Evolutionary conservation across 2,888 invertebrate species (phyloP).

Genomic region (Harpagoxenus sublaevis): DNA sequence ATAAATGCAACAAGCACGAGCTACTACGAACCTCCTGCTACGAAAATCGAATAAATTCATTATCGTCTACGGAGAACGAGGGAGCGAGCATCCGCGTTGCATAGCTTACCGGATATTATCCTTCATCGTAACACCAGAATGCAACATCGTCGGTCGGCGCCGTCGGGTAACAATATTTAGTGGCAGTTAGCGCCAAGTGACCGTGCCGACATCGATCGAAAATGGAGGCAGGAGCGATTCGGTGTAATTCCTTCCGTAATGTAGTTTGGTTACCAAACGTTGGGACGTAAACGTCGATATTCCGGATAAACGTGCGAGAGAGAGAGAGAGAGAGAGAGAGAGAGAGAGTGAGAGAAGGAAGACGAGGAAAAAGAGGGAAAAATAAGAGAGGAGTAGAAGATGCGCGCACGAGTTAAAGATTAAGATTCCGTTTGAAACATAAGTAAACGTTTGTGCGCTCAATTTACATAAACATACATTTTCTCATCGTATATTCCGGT

Average conservation of each 20-base stretch:
- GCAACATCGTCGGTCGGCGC: conserved; percentile 39
- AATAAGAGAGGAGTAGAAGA: not conserved
- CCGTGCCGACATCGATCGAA: conserved; percentile 58
- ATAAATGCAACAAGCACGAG: conserved; percentile 38
- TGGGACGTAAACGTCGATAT: conserved; percentile 47
- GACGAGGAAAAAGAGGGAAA: not conserved
- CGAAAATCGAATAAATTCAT: conserved; percentile 55
- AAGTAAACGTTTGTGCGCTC: conserved; percentile 73
- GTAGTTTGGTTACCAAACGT: conserved; percentile 49
- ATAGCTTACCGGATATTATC: conserved; percentile 52
- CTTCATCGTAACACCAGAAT: conserved; percentile 45
- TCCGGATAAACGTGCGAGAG: conserved; percentile 10
- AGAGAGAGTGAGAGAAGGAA: not conserved
- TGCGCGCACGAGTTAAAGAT: conserved; percentile 68
- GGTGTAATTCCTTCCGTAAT: conserved; percentile 57
- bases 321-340: not conserved
- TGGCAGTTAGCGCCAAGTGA: conserved; percentile 56
- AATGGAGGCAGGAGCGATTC: conserved; percentile 49
- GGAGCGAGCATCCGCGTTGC: conserved; percentile 15
- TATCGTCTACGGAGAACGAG: conserved; percentile 29
- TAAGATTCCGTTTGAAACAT: conserved; percentile 72
- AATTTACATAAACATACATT: conserved; percentile 79
- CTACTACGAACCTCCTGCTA: not conserved
- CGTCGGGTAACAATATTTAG: conserved; percentile 52
- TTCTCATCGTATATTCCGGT: conserved; percentile 79